A percentile compares a stretch with the other conserved stretches of the same genome.
Evolutionary conservation across 2,888 invertebrate species (phyloP).

Genomic region (Margaritifera margaritifera): DNA sequence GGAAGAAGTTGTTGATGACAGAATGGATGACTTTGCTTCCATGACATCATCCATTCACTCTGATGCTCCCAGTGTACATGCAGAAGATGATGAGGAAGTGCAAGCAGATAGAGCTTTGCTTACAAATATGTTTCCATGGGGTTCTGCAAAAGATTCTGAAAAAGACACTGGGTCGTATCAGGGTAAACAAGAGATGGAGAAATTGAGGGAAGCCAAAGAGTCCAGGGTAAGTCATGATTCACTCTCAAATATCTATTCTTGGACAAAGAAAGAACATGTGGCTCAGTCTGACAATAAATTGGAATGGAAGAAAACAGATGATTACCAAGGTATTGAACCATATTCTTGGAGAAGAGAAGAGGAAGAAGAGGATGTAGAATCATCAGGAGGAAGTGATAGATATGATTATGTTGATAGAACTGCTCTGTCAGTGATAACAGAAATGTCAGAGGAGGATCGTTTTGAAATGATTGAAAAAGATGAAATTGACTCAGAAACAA

Average conservation of each 20-base stretch:
- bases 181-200: neutral
- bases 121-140: constrained; percentile 29
- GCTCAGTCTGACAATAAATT: neutral
- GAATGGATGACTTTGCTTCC: constrained; percentile 76
- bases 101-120: constrained; percentile 18
- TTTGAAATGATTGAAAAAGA: constrained; percentile 76
- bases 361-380: constrained; percentile 53
- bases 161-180: constrained; percentile 7
- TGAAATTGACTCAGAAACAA: constrained; percentile 77
- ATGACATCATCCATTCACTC: constrained; percentile 74
- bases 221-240: constrained; percentile 7
- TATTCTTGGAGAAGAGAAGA: constrained; percentile 44
- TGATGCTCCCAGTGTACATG: constrained; percentile 66
- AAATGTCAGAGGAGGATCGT: constrained; percentile 66
- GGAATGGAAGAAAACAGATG: constrained; percentile 24
- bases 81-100: constrained; percentile 37
- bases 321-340: constrained; percentile 33
- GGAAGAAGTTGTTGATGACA: constrained; percentile 73
- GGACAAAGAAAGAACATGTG: constrained; percentile 9
- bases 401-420: constrained; percentile 66
- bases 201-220: neutral
- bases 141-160: constrained; percentile 25
- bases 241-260: constrained; percentile 10
- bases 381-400: constrained; percentile 64
- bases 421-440: constrained; percentile 65